phyloP scores from a whole-genome alignment of 2,797 vertebrate species.

The Sardinella longiceps region DNA sequence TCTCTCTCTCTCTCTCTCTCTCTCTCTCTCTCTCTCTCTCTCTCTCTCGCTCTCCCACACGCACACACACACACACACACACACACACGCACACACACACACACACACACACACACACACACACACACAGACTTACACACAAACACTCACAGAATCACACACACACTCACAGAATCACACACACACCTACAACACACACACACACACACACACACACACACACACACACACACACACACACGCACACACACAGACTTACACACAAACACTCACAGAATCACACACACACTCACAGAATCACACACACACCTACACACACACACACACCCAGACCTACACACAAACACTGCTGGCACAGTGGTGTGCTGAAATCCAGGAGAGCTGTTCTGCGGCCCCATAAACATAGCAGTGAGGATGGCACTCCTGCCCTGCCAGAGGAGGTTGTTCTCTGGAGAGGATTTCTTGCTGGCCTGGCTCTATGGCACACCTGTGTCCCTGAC shows the following conservation, averaged over 20 bases:
- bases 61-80: no score
- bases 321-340: constrained; percentile 31
- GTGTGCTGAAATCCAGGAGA: background rate
- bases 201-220: constrained; percentile 1
- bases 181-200: no score
- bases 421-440: background rate
- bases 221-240: background rate
- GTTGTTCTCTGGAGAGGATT: constrained; percentile 17
- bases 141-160: no score
- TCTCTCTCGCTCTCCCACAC: no score
- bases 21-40: no score
- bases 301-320: constrained; percentile 3
- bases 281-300: constrained; percentile 30
- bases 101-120: no score
- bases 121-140: no score
- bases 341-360: constrained; percentile 12
- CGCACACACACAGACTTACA: constrained; percentile 43
- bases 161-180: no score
- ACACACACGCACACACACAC: no score
- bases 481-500: constrained; percentile 23
- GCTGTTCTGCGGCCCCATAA: background rate
- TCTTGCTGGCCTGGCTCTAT: constrained; percentile 31
- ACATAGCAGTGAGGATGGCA: background rate
- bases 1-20: no score
- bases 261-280: constrained; percentile 14